Conservation (phyloP, 2,797 vertebrate genomes). For the Miichthys miiuy region DNA sequence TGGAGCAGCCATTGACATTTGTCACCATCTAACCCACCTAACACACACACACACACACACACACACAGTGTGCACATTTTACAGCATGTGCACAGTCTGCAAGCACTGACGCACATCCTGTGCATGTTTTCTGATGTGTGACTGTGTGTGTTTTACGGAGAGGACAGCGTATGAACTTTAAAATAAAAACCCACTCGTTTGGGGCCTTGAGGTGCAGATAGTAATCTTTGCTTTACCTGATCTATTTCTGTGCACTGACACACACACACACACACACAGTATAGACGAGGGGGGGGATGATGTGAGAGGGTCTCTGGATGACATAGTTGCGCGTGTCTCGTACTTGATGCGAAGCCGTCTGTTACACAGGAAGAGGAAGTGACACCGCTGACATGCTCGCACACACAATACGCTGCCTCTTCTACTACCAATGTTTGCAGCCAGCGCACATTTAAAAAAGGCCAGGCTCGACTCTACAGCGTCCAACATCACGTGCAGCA, state of each 20-base stretch:
- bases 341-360: conserved; percentile 29
- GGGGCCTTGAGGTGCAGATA: conserved; percentile 58
- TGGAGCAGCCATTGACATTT: conserved; percentile 39
- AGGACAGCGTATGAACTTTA: conserved; percentile 37
- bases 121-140: conserved; percentile 4
- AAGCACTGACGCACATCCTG: conserved; percentile 51
- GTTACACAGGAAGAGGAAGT: conserved; percentile 62
- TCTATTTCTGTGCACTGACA: conserved; percentile 71
- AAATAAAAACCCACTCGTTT: conserved; percentile 11
- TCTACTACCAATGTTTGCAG: conserved; percentile 4
- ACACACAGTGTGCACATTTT: background rate
- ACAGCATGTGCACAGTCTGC: conserved; percentile 37
- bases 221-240: conserved; percentile 69
- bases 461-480: background rate
- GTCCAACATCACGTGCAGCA: background rate
- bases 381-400: conserved; percentile 27
- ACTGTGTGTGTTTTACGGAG: conserved; percentile 10
- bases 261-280: conserved; percentile 4
- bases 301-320: conserved; percentile 38
- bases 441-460: background rate
- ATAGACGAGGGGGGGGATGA: conserved; percentile 20
- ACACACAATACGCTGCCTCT: background rate
- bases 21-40: conserved; percentile 21
- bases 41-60: background rate
- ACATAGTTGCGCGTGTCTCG: conserved; percentile 35